These are phyloP conservation scores for Hystrix brachyura DNA, from an alignment of 2,113 vertebrate species.

Conservation along the genomic window DNA sequence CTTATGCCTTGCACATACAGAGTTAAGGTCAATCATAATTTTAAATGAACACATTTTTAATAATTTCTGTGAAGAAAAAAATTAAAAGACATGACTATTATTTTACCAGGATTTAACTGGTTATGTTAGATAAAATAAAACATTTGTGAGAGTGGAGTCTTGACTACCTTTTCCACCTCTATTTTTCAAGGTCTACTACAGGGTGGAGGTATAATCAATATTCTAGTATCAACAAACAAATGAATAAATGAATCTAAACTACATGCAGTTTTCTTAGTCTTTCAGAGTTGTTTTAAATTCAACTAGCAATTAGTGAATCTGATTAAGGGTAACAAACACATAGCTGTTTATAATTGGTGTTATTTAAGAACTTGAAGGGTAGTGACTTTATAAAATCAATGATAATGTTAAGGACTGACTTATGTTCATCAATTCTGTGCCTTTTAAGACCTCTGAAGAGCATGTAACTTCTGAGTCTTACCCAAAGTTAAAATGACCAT, in stretches of 20 bases:
- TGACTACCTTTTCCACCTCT: not conserved
- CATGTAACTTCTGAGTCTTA: not conserved
- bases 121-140: not conserved
- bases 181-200: not conserved
- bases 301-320: not conserved
- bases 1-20: not conserved
- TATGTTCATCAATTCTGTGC: not conserved
- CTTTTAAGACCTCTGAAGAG: not conserved
- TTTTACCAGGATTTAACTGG: not conserved
- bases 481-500: not conserved
- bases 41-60: not conserved
- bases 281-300: constrained; percentile 15
- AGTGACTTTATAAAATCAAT: not conserved
- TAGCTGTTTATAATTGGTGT: constrained; percentile 12
- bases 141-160: not conserved
- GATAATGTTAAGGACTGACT: not conserved
- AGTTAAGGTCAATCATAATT: not conserved
- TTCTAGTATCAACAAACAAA: not conserved
- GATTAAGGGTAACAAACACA: not conserved
- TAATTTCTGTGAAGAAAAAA: not conserved
- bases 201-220: not conserved
- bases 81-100: not conserved
- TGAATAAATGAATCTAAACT: not conserved
- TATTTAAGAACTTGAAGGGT: constrained; percentile 30
- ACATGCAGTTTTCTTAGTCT: not conserved